phyloP scores from a whole-genome alignment of 1,140 invertebrate genomes.

The Zaprionus ghesquierei region DNA sequence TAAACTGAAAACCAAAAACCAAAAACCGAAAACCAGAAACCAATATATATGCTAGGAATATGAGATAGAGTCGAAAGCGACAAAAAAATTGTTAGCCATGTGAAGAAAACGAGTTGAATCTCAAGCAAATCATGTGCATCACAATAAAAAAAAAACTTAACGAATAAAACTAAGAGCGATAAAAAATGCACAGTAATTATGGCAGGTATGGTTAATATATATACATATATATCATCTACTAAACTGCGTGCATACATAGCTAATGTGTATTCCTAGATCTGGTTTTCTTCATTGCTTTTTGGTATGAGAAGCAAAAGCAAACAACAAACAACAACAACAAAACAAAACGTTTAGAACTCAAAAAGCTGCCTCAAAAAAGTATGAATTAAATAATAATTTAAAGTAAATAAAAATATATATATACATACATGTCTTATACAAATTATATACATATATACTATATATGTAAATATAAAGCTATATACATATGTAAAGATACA shows the following conservation, averaged over 20 bases:
- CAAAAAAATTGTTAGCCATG: slow-evolving; percentile 54
- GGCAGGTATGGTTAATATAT: neutral
- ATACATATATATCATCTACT: neutral
- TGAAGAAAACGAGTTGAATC: slow-evolving; percentile 23
- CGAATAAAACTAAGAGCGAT: neutral
- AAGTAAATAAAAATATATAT: neutral
- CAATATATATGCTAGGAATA: neutral
- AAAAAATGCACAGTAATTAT: slow-evolving; percentile 39
- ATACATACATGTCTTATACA: slow-evolving; percentile 28
- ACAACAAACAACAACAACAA: slow-evolving; percentile 8
- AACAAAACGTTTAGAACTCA: slow-evolving; percentile 38
- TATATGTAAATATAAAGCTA: slow-evolving; percentile 17
- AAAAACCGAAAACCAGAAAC: slow-evolving; percentile 32
- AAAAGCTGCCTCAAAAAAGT: slow-evolving; percentile 47
- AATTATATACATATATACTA: slow-evolving; percentile 27
- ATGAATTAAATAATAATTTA: slow-evolving; percentile 32
- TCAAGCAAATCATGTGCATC: slow-evolving; percentile 47
- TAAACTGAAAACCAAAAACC: slow-evolving; percentile 31
- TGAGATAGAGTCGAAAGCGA: neutral
- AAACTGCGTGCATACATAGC: slow-evolving; percentile 30
- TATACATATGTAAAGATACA: slow-evolving; percentile 25
- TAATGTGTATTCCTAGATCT: slow-evolving; percentile 33
- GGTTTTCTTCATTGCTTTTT: slow-evolving; percentile 21
- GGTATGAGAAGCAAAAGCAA: neutral
- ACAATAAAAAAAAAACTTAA: slow-evolving; percentile 61